Base-by-base conservation (phyloP, 1,140 invertebrate genomes). In the Amphibalanus amphitrite region DNA sequence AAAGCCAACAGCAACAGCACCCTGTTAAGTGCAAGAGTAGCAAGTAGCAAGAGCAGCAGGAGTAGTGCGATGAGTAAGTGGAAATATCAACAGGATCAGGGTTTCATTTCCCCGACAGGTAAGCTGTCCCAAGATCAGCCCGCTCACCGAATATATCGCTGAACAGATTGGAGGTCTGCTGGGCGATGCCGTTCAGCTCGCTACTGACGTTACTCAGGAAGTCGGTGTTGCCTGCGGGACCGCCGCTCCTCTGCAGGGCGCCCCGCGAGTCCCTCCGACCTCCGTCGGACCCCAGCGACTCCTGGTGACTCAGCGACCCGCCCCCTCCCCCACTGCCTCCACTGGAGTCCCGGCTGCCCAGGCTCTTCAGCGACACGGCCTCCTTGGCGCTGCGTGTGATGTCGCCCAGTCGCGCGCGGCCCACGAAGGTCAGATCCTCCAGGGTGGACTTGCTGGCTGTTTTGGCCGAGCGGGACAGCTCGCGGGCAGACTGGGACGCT, bases 311-410 rank as follows among this genome's bases (percentile, higher is more conserved):
- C 6, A 59, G 47, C 47, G 83, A 75, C 28, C 40, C 47, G 69
- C 59, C 29, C 69, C 69, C 25, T 64, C 40, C 25, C 65, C 33
- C 28, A 20, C 69, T 29, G 69, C 30, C 69, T 40, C 0, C 70
- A n/a, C n/a, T n/a, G n/a, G n/a, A n/a, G 30, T 69, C 65, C 38
- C 28, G 47, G 38, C 71, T 26, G 30, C 70, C 23, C 80, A 75
- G 47, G 76, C 77, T 30, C 77, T 79, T 76, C 80, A 81, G 72
- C 81, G 80, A 69, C 78, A 89, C 91, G 23, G 84, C 90, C 82
- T 93, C 90, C 77, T 92, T 91, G 4, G 91, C 91, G 77, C 89
- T 91, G 79, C 94, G 95, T 0, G 92, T 94, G n/a, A 93, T 81
- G 79, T 93, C 92, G 17, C 89, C 91, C 59, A 93, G 81, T 3